These are phyloP conservation scores for Calameuta filiformis DNA, from an alignment of 2,888 invertebrate species.

Conservation along the genomic window DNA sequence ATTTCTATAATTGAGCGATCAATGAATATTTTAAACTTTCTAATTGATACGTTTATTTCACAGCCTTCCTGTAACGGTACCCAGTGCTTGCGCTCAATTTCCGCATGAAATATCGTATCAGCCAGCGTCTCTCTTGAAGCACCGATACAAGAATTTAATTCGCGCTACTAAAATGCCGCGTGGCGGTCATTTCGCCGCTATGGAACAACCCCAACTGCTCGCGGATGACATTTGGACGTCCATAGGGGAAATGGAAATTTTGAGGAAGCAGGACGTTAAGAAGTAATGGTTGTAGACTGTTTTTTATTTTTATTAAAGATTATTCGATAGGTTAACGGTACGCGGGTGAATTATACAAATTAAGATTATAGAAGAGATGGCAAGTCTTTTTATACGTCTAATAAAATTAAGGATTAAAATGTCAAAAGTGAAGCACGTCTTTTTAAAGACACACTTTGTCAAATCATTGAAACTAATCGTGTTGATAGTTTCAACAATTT, in stretches of 20 bases:
- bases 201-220: slow-evolving; percentile 55
- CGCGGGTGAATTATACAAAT: not conserved
- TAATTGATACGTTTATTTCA: not conserved
- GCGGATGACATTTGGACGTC: slow-evolving; percentile 54
- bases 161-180: slow-evolving; percentile 47
- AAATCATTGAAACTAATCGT: too few species aligned
- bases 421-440: not conserved
- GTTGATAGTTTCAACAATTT: not conserved
- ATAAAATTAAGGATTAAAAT: not conserved
- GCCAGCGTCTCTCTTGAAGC: slow-evolving; percentile 41
- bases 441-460: not conserved
- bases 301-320: not conserved
- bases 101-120: slow-evolving; percentile 51
- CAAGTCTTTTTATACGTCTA: not conserved
- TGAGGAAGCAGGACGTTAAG: not conserved
- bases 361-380: not conserved
- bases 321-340: not conserved
- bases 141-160: slow-evolving; percentile 54
- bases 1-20: not conserved
- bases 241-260: slow-evolving; percentile 14
- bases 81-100: slow-evolving; percentile 57
- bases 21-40: not conserved
- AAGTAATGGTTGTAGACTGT: not conserved
- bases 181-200: slow-evolving; percentile 62
- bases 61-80: slow-evolving; percentile 46